phyloP scores from a whole-genome alignment of 1,140 invertebrate species.

The Meteorus sp. region DNA sequence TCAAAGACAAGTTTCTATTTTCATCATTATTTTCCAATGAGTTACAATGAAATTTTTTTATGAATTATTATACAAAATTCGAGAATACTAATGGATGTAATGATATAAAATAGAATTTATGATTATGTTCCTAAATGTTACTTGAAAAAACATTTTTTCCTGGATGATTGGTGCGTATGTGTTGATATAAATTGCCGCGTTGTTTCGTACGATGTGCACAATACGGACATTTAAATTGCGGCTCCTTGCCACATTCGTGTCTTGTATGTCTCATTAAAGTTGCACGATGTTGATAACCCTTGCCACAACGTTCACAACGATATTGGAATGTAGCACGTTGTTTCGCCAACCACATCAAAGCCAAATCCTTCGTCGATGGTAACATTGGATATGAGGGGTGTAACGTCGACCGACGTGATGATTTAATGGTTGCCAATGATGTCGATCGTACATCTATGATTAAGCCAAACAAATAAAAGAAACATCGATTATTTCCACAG shows the following conservation, averaged over 20 bases:
- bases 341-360: slow-evolving; percentile 46
- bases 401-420: slow-evolving; percentile 28
- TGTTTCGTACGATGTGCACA: slow-evolving; percentile 59
- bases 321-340: slow-evolving; percentile 44
- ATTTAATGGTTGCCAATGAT: no score
- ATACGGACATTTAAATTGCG: slow-evolving; percentile 64
- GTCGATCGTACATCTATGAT: slow-evolving; percentile 30
- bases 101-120: not conserved
- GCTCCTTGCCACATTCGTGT: slow-evolving; percentile 64
- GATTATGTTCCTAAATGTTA: slow-evolving; percentile 46
- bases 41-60: no score
- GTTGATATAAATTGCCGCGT: slow-evolving; percentile 61
- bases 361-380: slow-evolving; percentile 44
- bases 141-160: slow-evolving; percentile 52
- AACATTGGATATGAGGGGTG: slow-evolving; percentile 34
- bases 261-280: slow-evolving; percentile 63
- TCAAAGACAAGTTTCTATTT: no score
- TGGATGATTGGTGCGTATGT: slow-evolving; percentile 54
- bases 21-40: no score
- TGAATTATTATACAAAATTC: slow-evolving; percentile 15
- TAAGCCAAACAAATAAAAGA: slow-evolving; percentile 27
- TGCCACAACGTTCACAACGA: slow-evolving; percentile 62
- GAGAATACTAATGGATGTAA: slow-evolving; percentile 3
- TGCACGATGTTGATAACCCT: slow-evolving; percentile 63
- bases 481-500: not conserved